Base-by-base conservation (phyloP, 2,888 invertebrate genomes). In the Cryptus viduatorius region DNA sequence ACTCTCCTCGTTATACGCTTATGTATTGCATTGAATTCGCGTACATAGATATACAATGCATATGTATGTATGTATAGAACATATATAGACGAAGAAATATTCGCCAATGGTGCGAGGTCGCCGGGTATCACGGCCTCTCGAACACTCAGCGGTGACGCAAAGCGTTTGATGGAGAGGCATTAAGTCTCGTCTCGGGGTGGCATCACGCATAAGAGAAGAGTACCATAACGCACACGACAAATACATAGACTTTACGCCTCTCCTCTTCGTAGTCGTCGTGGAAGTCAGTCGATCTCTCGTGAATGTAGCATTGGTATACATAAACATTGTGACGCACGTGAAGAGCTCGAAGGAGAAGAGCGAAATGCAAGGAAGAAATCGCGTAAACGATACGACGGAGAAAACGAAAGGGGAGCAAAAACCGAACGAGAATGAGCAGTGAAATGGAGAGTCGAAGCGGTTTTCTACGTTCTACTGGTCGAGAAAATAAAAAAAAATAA, bases 151-250 rank as follows among this genome's bases (percentile, higher is more conserved):
- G 7, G 67, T 73, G 67, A 79, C 72, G 79, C 72, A 73, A 56
- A 79, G 67, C 72, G 31, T 72, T 46, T 73, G 65, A 73, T 31
- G 72, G 42, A 73, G 72, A 56, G 64, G 71, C 69, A 79, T 64
- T 64, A 50, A 65, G 24, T 75, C 53, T 50, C 64, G 19, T 56
- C 53, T 56, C 67, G 61, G 46, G 69, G 50, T 59, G 46, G 50
- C 71, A 50, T 71, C 53, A 24, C 68, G 44, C 29, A 16, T 24
- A 24, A 24, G 42, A 42, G 7, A 24, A 24, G 42, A 42, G 7
- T 42, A 14, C 56, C 12, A 56, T 72, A 67, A n/a, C n/a, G 56
- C 24, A 14, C 48, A 24, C n/a, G 50, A 48, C 16, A 19, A 42
- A 19, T 37, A 56, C 31, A 31, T 24, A 61, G n/a, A 29, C 29